These are phyloP conservation scores for Ia io DNA, from an alignment of 2,113 vertebrate species.

Conservation along the genomic window DNA sequence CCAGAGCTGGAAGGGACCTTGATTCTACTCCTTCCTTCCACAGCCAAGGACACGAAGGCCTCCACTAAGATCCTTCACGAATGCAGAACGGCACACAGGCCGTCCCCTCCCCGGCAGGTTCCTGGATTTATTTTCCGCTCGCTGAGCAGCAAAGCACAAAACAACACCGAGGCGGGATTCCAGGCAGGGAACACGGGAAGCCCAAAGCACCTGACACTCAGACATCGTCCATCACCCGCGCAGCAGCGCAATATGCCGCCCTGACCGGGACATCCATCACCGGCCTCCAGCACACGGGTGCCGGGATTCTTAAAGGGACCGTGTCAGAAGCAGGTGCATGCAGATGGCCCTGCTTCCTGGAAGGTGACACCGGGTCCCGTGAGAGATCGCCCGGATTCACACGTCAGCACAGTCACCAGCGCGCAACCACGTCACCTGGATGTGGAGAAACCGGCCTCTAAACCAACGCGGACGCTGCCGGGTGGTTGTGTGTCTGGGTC, in stretches of 20 bases:
- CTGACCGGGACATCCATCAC: slow-evolving; percentile 72
- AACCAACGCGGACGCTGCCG: neutral
- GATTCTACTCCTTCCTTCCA: neutral
- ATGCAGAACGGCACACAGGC: neutral
- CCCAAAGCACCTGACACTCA: slow-evolving; percentile 29
- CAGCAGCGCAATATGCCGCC: slow-evolving; percentile 53
- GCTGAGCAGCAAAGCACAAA: slow-evolving; percentile 18
- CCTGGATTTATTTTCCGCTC: slow-evolving; percentile 37
- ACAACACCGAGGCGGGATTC: slow-evolving; percentile 39
- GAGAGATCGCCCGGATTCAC: neutral
- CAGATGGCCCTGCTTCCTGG: neutral
- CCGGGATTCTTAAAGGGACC: neutral
- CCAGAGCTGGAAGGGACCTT: neutral
- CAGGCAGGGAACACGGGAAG: slow-evolving; percentile 53
- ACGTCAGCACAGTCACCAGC: neutral
- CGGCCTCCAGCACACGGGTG: neutral
- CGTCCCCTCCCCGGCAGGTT: neutral
- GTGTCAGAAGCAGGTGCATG: neutral
- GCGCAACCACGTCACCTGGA: fast-evolving
- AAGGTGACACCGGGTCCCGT: too few relatives aligned
- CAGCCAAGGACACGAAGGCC: neutral
- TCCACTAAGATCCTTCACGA: neutral
- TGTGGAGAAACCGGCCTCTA: neutral
- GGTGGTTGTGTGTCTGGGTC: neutral
- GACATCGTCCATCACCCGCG: slow-evolving; percentile 53